These are phyloP conservation scores for Papilio elwesi DNA, from an alignment of 2,888 invertebrate species.

Conservation along the genomic window DNA sequence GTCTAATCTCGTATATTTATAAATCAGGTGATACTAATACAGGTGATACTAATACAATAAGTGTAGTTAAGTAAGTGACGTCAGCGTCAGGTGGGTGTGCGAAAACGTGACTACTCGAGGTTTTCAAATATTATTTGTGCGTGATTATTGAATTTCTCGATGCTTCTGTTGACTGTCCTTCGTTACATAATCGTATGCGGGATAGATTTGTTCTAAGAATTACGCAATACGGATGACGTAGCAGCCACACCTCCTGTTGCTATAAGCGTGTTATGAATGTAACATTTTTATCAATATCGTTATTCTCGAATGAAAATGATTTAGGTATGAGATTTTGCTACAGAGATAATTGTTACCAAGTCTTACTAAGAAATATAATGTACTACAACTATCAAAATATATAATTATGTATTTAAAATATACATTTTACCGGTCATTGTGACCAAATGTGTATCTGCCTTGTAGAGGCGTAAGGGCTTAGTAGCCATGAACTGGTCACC, in stretches of 20 bases:
- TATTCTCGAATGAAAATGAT: conserved; percentile 1
- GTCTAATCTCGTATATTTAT: conserved; percentile 24
- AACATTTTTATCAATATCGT: conserved; percentile 10
- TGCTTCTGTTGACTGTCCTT: conserved; percentile 25
- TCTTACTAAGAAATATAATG: not conserved
- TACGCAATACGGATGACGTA: conserved; percentile 68
- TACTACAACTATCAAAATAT: no score
- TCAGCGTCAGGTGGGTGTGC: conserved; percentile 27
- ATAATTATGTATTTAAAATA: no score
- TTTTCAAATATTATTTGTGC: conserved; percentile 24
- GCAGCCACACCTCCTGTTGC: conserved; percentile 75
- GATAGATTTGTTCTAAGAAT: conserved; percentile 44
- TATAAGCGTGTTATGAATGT: conserved; percentile 48
- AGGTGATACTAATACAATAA: no score
- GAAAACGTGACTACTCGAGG: conserved; percentile 32
- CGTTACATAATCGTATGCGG: conserved; percentile 21
- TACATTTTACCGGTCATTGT: no score
- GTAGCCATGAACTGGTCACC: no score
- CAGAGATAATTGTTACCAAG: not conserved
- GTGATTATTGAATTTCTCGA: conserved; percentile 29
- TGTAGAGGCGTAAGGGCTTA: no score
- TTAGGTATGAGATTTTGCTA: not conserved
- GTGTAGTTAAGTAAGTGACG: conserved; percentile 22
- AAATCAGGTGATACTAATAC: conserved; percentile 27
- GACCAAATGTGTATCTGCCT: no score